phyloP scores from a whole-genome alignment of 2,113 vertebrate species.

The Lamprologus lemairii region DNA sequence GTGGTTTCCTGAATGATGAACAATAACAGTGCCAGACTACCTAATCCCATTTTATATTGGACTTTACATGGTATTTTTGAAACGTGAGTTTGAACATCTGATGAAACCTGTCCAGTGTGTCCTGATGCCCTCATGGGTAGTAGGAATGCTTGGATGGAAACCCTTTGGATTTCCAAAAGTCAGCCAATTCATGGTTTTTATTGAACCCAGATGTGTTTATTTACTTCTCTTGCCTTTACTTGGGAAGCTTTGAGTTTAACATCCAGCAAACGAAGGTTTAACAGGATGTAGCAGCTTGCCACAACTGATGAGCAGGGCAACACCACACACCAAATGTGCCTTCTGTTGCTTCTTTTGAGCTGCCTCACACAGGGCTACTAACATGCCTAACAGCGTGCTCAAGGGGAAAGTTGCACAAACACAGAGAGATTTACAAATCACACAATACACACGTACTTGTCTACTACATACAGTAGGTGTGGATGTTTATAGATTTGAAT shows the following conservation, averaged over 20 bases:
- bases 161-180: not conserved
- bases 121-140: not conserved
- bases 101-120: not conserved
- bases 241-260: not conserved
- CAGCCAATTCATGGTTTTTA: not conserved
- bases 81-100: not conserved
- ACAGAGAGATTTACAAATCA: not conserved
- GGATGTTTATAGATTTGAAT: not conserved
- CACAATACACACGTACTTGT: not conserved
- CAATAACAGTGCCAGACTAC: not conserved
- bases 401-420: not conserved
- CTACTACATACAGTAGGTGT: not conserved
- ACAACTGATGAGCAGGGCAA: constrained; percentile 1
- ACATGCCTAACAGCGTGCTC: not conserved
- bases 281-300: not conserved
- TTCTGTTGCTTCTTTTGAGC: constrained; percentile 10
- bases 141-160: not conserved
- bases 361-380: not conserved
- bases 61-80: not conserved
- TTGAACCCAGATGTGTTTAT: not conserved
- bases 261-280: not conserved
- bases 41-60: not conserved
- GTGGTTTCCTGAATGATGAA: not conserved
- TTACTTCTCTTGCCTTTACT: not conserved
- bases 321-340: not conserved